Base-by-base conservation (phyloP, 2,888 invertebrate genomes). In the Leucophenga maculata region DNA sequence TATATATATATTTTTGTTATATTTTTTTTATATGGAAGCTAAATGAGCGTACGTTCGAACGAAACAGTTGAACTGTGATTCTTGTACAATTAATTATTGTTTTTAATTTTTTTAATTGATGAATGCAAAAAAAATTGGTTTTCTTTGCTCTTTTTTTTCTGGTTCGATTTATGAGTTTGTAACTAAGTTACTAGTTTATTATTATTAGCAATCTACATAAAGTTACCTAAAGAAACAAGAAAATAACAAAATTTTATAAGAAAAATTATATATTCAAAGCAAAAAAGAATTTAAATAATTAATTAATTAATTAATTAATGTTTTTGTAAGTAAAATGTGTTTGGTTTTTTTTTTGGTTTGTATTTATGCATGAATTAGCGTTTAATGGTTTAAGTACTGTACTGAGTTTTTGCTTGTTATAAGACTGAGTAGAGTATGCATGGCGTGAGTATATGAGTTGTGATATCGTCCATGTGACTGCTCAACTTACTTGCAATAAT, bases 401-500 rank as follows among this genome's bases (percentile, higher is more conserved):
- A 20, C 4, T 22, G 57, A n/a, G 14, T 31, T 26, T 20, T 59
- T 20, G n/a, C 3, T 59, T 46, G 14, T 44, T 60, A 31, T 60
- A 60, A 18, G n/a, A n/a, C n/a, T n/a, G n/a, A n/a, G n/a, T n/a
- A n/a, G n/a, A n/a, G n/a, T n/a, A n/a, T n/a, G n/a, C n/a, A n/a
- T n/a, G n/a, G n/a, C n/a, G n/a, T 60, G 31, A 69, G 54, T 64
- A 60, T 64, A 60, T 64, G 18, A 72, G 54, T 50, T 20, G 57
- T 54, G 18, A 26, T 66, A 13, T 14, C 13, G 26, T 46, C 1
- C n/a, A 6, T 60, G 54, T 76, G 59, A 44, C 22, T 59, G 57
- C 8, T 22, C 8, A 70, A 91, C 94, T 94, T 92, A 96, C 97
- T 94, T 89, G 96, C 95, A 86, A 97, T 93, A 86, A 97, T 94